phyloP scores from a whole-genome alignment of 2,113 vertebrate species.

The Gallinago jamesoni region DNA sequence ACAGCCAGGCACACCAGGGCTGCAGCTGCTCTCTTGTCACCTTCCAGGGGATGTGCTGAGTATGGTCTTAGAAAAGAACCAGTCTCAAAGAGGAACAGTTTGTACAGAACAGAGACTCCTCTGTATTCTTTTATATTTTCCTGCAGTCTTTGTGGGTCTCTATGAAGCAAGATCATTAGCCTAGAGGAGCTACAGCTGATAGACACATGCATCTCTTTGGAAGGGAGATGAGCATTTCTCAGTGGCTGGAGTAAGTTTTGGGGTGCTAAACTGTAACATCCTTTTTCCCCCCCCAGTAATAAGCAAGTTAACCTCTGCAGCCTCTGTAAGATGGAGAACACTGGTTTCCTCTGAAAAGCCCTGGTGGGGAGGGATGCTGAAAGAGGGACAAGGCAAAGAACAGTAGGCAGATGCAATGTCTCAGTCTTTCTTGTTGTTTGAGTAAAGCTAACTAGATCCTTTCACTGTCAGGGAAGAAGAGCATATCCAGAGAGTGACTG shows the following conservation, averaged over 20 bases:
- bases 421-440: not conserved
- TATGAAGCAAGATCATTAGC: not conserved
- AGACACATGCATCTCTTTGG: not conserved
- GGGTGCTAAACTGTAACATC: accelerated
- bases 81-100: not conserved
- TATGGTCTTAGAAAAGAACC: not conserved
- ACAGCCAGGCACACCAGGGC: not conserved
- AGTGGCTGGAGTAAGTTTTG: not conserved
- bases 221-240: not conserved
- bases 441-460: not conserved
- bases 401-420: not conserved
- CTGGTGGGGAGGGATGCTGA: not conserved
- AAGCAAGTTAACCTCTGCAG: no score
- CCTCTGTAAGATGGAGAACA: not conserved
- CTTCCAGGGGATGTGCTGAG: not conserved
- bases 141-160: not conserved
- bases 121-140: not conserved
- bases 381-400: not conserved
- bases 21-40: not conserved
- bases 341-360: not conserved
- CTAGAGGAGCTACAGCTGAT: not conserved
- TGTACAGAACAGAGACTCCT: not conserved
- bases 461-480: not conserved
- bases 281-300: not conserved
- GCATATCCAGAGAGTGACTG: not conserved